Evolutionary conservation across 2,888 invertebrate species (phyloP), one percentile per base, ranked within the genome.

Genomic region (Stomorhina lunata): DNA sequence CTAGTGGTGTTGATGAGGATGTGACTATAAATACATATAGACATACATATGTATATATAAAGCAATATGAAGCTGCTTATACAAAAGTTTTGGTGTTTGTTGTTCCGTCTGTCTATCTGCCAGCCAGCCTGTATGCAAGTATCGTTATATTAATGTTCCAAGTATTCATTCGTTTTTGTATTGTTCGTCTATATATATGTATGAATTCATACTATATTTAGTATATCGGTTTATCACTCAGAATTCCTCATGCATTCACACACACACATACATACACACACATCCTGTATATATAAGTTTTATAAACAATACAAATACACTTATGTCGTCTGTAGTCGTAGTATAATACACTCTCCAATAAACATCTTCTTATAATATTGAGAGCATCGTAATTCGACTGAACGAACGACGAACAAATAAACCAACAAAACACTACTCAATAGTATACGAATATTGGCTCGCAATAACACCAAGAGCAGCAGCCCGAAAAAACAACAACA

Each of bases 311-410:
- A 71, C 66, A 61, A 77, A 57, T 68, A 45, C 61, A 81, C 77
- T 75, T 71, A 66, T 72, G 50, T 37, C 32, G 61, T n/a, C n/a
- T n/a, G n/a, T n/a, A n/a, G n/a, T n/a, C n/a, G n/a, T n/a, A n/a
- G n/a, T 59, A 75, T 77, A 71, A 77, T 77, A 79, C 75, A 76
- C 79, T 82, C 75, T 76, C 79, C 79, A 82, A 79, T 79, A 79
- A 79, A 79, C 50, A 79, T 79, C 59, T 75, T 82, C 66, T 65
- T 82, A 65, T 75, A 75, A 65, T 82, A 79, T 82, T 82, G 82
- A 82, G 82, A 82, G 82, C 82, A 79, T 82, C 79, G 79, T 68
- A 63, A 77, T 72, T 77, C 61, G 55, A 68, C 61, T 48, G 55
- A 71, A 71, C 71, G 65, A 45, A 43, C 29, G 48, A 61, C 50